Percentiles rank a stretch among this genome's conserved stretches.
Evolutionary conservation across 2,113 vertebrate species (phyloP).

Genomic region (Zapornia atra): DNA sequence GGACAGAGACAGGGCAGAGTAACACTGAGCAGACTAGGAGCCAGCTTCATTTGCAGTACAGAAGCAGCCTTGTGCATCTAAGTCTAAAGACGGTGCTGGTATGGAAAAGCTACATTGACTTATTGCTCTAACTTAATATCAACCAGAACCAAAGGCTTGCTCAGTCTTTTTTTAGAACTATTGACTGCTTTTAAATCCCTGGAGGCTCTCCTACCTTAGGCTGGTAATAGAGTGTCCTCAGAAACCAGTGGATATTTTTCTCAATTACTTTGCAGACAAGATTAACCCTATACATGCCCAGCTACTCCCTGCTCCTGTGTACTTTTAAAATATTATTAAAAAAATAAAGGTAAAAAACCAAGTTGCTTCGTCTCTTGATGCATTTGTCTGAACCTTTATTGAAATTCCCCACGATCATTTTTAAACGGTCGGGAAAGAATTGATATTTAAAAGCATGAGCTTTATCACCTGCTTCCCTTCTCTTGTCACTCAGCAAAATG

Average conservation of each 20-base stretch:
- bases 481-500: not conserved
- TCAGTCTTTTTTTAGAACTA: slow-evolving; percentile 11
- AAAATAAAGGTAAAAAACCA: too few species aligned
- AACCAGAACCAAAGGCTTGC: not conserved
- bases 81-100: not conserved
- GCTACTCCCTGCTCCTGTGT: not conserved
- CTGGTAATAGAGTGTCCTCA: not conserved
- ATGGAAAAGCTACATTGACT: not conserved
- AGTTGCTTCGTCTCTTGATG: not conserved
- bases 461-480: not conserved
- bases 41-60: not conserved
- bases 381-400: not conserved
- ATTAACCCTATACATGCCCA: not conserved
- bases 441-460: not conserved
- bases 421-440: not conserved
- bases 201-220: not conserved
- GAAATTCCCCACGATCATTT: not conserved
- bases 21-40: not conserved
- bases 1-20: not conserved
- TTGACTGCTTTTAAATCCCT: slow-evolving; percentile 24
- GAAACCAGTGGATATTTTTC: slow-evolving; percentile 7
- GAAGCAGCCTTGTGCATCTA: not conserved
- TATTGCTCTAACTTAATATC: not conserved
- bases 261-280: not conserved
- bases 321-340: not conserved